These are phyloP conservation scores for Caenorhabditis becei DNA, from an alignment of 2,888 invertebrate genomes.

Conservation along the genomic window DNA sequence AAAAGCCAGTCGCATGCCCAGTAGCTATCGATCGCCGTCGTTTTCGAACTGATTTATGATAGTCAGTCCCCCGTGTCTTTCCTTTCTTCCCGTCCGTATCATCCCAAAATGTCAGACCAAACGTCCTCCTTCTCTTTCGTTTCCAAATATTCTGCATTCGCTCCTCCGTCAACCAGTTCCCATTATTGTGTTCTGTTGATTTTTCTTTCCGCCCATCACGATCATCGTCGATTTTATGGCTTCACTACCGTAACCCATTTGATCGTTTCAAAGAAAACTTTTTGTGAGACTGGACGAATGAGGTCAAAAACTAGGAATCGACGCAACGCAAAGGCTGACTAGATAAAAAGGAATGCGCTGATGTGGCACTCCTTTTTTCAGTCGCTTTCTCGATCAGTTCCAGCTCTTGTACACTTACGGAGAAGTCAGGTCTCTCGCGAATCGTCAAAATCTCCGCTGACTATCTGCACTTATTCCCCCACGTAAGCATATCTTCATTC, in stretches of 20 bases:
- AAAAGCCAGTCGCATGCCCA: constrained; percentile 40
- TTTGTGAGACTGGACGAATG: constrained; percentile 16
- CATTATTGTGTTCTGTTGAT: constrained; percentile 62
- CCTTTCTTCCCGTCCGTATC: constrained; percentile 12
- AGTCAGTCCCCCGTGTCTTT: constrained; percentile 13
- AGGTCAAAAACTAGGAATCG: constrained; percentile 42
- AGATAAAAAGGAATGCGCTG: constrained; percentile 10
- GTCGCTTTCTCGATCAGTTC: no score
- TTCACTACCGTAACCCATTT: constrained; percentile 51
- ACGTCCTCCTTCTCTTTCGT: constrained; percentile 10
- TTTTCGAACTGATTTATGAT: constrained; percentile 50
- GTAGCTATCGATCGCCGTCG: constrained; percentile 34
- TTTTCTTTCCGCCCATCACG: constrained; percentile 42
- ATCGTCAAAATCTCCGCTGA: not conserved
- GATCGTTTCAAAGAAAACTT: constrained; percentile 56
- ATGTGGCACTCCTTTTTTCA: no score
- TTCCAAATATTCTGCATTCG: constrained; percentile 23
- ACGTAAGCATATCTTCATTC: constrained; percentile 1
- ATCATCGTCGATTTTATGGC: constrained; percentile 51
- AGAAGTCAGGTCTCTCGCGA: not conserved
- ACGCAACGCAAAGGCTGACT: not conserved
- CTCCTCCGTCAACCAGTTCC: constrained; percentile 43
- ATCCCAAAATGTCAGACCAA: constrained; percentile 40
- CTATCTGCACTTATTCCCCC: constrained; percentile 1
- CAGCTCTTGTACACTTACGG: no score